Evolutionary conservation across 2,797 vertebrate genomes (phyloP).

Genomic region (Gallinago solitaria): DNA sequence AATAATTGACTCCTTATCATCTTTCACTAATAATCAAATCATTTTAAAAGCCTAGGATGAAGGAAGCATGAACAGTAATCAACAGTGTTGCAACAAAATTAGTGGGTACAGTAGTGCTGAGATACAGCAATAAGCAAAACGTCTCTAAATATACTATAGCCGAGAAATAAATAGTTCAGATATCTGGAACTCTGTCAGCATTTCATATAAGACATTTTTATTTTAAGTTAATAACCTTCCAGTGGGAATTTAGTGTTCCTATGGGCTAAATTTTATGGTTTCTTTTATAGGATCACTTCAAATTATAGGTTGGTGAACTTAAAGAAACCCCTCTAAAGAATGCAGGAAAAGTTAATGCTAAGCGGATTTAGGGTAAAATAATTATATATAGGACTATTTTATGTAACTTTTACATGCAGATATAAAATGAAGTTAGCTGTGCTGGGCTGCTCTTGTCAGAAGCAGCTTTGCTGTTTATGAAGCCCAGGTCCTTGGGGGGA

Average conservation of each 20-base stretch:
- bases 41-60: not conserved
- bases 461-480: not conserved
- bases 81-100: not conserved
- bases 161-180: no score
- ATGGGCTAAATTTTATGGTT: conserved; percentile 71
- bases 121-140: not conserved
- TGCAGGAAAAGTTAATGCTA: conserved; percentile 56
- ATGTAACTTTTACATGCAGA: conserved; percentile 9
- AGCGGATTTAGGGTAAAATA: conserved; percentile 32
- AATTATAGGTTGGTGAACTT: conserved; percentile 78
- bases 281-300: conserved; percentile 75
- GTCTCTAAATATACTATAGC: not conserved
- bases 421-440: conserved; percentile 23
- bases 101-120: not conserved
- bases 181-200: conserved; percentile 31
- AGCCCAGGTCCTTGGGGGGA: not conserved
- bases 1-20: not conserved
- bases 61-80: not conserved
- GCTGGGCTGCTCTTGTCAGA: not conserved
- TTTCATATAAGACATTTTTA: conserved; percentile 74
- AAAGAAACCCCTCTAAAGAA: conserved; percentile 75
- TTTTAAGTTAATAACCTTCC: conserved; percentile 76
- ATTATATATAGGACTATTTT: not conserved
- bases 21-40: not conserved
- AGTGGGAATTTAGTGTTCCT: conserved; percentile 70